Conservation (phyloP, 2,797 vertebrate species). For the Ptychadena robeensis region DNA sequence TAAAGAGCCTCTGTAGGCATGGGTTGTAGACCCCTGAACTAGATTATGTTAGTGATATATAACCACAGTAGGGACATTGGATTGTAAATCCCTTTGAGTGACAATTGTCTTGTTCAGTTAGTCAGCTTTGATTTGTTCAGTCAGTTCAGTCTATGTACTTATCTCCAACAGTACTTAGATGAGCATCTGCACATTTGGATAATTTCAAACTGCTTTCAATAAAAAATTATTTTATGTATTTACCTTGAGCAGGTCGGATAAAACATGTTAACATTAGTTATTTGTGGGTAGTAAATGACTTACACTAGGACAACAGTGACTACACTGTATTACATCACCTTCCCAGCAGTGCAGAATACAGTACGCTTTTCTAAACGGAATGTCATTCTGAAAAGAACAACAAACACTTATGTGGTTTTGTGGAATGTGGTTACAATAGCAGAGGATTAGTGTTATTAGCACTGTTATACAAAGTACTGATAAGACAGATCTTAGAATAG, state of each 20-base stretch:
- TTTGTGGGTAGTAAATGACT: neutral
- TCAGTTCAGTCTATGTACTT: too few species aligned
- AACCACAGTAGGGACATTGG: too few species aligned
- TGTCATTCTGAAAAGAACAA: slow-evolving; percentile 38
- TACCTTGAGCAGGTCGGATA: neutral
- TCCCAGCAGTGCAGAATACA: slow-evolving; percentile 40
- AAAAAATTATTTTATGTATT: too few species aligned
- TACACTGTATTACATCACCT: slow-evolving; percentile 16
- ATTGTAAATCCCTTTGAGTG: too few species aligned
- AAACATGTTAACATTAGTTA: neutral
- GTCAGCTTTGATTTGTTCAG: too few species aligned
- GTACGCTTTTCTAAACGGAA: slow-evolving; percentile 43
- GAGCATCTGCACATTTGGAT: too few species aligned
- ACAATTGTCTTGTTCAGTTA: too few species aligned
- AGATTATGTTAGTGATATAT: too few species aligned
- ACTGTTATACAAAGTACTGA: slow-evolving; percentile 20
- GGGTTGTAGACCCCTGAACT: too few species aligned
- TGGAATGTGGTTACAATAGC: slow-evolving; percentile 46
- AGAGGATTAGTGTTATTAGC: slow-evolving; percentile 44
- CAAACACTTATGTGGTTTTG: slow-evolving; percentile 54
- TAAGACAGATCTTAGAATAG: slow-evolving; percentile 31
- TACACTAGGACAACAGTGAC: slow-evolving; percentile 2
- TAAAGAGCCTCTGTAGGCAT: too few species aligned
- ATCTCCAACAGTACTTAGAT: too few species aligned
- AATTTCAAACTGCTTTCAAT: too few species aligned